Conservation (phyloP, 1,140 invertebrate genomes). For the Heliconius hermathena region DNA sequence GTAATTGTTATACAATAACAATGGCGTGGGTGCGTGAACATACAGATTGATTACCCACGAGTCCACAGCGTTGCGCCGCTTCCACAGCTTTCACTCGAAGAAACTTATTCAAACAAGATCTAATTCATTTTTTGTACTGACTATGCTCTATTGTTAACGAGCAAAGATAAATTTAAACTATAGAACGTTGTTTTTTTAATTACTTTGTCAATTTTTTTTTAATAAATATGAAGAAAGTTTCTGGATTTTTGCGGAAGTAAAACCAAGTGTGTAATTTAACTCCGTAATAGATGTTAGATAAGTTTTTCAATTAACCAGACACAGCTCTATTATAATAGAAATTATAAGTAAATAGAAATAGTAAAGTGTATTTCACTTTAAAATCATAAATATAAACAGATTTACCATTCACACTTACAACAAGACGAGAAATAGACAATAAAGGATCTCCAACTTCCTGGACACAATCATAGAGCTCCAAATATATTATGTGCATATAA, state of each 20-base stretch:
- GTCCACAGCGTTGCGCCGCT: slow-evolving; percentile 5
- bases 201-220: background rate
- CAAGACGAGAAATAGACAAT: no score
- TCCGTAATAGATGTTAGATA: background rate
- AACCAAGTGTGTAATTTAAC: background rate
- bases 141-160: slow-evolving; percentile 15
- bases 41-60: slow-evolving; percentile 35
- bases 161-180: background rate
- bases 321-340: background rate
- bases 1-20: slow-evolving; percentile 49
- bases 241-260: background rate
- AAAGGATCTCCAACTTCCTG: no score
- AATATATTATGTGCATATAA: no score
- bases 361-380: background rate
- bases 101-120: slow-evolving; percentile 32
- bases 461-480: no score
- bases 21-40: slow-evolving; percentile 38
- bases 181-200: background rate
- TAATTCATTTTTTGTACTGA: slow-evolving; percentile 21
- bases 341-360: background rate
- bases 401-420: background rate
- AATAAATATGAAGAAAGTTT: background rate
- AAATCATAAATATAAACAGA: background rate
- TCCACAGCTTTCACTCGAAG: slow-evolving; percentile 33
- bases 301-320: background rate